phyloP scores from a whole-genome alignment of 2,888 invertebrate species.

The Melieria picta region DNA sequence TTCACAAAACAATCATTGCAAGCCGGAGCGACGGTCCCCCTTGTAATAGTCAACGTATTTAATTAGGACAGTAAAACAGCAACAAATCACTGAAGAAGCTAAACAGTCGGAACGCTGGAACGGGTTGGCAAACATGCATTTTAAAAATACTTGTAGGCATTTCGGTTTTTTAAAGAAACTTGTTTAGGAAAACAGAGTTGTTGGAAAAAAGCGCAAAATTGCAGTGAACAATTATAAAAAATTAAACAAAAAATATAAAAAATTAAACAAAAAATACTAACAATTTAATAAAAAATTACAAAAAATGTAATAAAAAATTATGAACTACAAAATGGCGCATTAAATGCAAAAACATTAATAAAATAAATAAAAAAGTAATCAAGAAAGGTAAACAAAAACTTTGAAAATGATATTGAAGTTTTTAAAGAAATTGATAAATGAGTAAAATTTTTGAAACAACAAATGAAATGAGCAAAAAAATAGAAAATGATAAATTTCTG shows the following conservation, averaged over 20 bases:
- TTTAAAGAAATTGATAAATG: conserved; percentile 2
- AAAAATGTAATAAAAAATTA: conserved; percentile 1
- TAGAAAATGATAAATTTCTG: too few relatives aligned
- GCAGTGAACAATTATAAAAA: neutral
- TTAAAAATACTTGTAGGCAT: too few relatives aligned
- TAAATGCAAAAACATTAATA: neutral
- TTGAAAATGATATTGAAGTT: neutral
- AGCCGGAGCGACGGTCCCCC: too few relatives aligned
- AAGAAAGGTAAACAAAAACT: neutral
- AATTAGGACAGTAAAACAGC: too few relatives aligned
- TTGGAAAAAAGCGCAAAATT: neutral
- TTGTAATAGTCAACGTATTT: too few relatives aligned
- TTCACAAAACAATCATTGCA: too few relatives aligned
- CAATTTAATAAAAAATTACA: neutral
- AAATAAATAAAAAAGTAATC: neutral
- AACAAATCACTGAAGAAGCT: too few relatives aligned
- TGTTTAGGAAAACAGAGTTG: neutral
- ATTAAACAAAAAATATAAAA: neutral
- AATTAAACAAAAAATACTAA: neutral
- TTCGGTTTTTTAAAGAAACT: too few relatives aligned
- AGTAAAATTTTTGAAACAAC: neutral
- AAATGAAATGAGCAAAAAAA: neutral
- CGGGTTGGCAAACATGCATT: too few relatives aligned
- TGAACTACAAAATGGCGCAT: neutral
- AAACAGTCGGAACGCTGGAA: too few relatives aligned